Evolutionary conservation across 2,113 vertebrate genomes (phyloP), one percentile per base, ranked within the genome.

Genomic region (Myotis brandtii): DNA sequence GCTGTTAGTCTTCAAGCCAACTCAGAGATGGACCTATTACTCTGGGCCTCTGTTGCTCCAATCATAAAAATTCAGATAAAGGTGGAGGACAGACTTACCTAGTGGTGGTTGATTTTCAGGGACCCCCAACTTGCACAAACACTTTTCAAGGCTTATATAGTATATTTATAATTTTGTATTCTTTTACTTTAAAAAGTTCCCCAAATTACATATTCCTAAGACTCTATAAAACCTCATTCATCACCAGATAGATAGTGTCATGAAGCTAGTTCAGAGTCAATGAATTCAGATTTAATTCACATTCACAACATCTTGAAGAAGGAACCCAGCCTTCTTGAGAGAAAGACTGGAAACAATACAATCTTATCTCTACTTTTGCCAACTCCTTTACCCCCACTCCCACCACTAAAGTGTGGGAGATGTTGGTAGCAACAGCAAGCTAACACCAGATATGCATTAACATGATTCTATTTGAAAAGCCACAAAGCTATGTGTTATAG

Each of bases 391-490:
- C 54, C 59, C 10, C 17, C 59, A 62, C 25, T 62, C 4, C 59
- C 32, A 86, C 3, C 20, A 73, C 46, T 82, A 46, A 92, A 69
- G 25, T 73, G 72, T 75, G 76, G 56, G 32, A 30, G 52, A 73
- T 79, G 30, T 72, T 88, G 80, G 30, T 73, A 79, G 25, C 46
- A 64, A 54, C 27, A 83, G 85, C 72, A 94, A 73, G 17, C 54
- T 64, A 86, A 91, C 56, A 83, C 54, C 67, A 90, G 76, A 66
- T 76, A 94, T 34, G 93, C 91, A 87, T 73, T 62, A 86, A 86
- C 54, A 54, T 76, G 70, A 95, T 90, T 94, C 88, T 70, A 34
- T 37, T 92, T 77, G 92, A 95, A 96, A 95, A 80, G 48, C 90
- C 88, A 79, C 73, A 83, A 94, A 85, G n/a, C n/a, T 88, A 54